Evolutionary conservation across 2,888 invertebrate species (phyloP), one percentile per base, ranked within the genome.

Genomic region (Watsonalla cultraria): DNA sequence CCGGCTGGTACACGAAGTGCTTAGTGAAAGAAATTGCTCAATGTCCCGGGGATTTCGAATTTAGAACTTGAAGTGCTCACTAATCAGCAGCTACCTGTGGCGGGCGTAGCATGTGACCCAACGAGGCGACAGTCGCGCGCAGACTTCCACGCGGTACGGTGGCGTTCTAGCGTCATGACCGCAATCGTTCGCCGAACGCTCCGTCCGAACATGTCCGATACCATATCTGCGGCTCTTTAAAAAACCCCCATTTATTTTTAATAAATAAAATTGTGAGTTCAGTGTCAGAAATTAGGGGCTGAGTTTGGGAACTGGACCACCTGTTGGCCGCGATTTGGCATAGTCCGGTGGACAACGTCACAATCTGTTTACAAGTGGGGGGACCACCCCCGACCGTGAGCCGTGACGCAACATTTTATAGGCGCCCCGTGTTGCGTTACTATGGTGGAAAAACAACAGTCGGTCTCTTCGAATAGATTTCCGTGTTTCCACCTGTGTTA

Each of bases 281-380:
- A 57, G 46, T 59, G 63, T 59, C 54, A 56, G 55, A 62, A 57
- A 62, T 57, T 64, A 47, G 54, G 53, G 56, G 54, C 60, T 59
- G 59, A 65, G 64, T 72, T 60, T 55, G 63, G 59, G 52, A 70
- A 68, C 60, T 61, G 65, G 73, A 82, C 87, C 87, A 90, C 89
- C 89, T 88, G 90, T 88, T 90, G 89, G 75, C 68, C 74, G 74
- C 79, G 76, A 79, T 86, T 84, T 79, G 80, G 76, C 79, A 76
- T 80, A 81, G 82, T 79, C 81, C 77, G 75, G 74, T 76, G 79
- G 82, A 76, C 75, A 82, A 70, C 84, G 86, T 84, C 87, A 84
- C 82, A 79, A 85, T 84, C 84, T 90, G 90, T 90, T 90, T 90
- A 90, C 90, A 83, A 84, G 85, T 79, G 80, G 81, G 79, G 77